Percentiles rank a stretch among this genome's conserved stretches.
Evolutionary conservation across 2,797 vertebrate genomes (phyloP).

Genomic region (Gambelia wislizenii): DNA sequence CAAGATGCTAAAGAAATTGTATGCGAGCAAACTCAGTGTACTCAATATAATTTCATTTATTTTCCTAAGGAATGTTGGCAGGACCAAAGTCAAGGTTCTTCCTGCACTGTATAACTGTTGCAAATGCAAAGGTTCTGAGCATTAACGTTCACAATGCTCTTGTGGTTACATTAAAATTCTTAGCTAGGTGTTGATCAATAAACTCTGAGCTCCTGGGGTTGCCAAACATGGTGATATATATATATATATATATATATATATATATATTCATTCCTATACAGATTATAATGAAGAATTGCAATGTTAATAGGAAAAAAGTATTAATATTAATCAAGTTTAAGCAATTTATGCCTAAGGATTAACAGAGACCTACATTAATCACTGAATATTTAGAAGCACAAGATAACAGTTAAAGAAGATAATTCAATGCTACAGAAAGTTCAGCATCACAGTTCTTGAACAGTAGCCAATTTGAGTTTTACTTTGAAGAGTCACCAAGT

Average conservation of each 20-base stretch:
- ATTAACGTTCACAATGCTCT: background rate
- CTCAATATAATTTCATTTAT: slow-evolving; percentile 34
- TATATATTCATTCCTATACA: slow-evolving; percentile 46
- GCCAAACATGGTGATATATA: background rate
- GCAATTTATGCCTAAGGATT: slow-evolving; percentile 41
- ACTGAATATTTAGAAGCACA: slow-evolving; percentile 12
- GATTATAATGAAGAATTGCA: slow-evolving; percentile 45
- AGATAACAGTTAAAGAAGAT: slow-evolving; percentile 41
- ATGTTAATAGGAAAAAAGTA: slow-evolving; percentile 45
- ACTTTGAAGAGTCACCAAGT: background rate
- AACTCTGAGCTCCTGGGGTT: slow-evolving; percentile 22
- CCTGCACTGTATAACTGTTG: slow-evolving; percentile 36
- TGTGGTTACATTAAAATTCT: slow-evolving; percentile 48
- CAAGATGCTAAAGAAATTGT: slow-evolving; percentile 29
- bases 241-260: background rate
- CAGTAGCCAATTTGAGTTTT: background rate
- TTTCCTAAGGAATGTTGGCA: slow-evolving; percentile 26
- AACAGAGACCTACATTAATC: slow-evolving; percentile 46
- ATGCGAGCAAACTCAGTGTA: background rate
- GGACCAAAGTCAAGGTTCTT: slow-evolving; percentile 20
- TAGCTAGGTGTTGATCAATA: slow-evolving; percentile 57
- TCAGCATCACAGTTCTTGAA: background rate
- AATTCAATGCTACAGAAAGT: slow-evolving; percentile 25
- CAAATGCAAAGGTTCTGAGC: slow-evolving; percentile 33
- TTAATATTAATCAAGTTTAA: slow-evolving; percentile 62